These are phyloP conservation scores for Acrossocheilus fasciatus DNA, from an alignment of 2,797 vertebrate species.

Conservation along the genomic window DNA sequence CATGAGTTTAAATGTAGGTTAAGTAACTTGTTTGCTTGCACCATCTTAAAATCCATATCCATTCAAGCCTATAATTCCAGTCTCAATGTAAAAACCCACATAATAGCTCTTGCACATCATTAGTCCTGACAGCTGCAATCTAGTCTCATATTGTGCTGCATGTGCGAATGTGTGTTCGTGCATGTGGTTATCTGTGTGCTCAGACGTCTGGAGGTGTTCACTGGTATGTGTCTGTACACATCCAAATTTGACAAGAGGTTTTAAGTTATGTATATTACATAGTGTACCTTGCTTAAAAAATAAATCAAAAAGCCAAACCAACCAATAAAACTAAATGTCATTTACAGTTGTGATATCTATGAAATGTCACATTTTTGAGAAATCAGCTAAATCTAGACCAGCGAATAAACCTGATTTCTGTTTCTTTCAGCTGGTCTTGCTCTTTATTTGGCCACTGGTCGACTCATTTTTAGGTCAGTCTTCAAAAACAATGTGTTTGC, in stretches of 20 bases:
- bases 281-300: too few relatives aligned
- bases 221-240: background rate
- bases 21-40: background rate
- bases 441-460: background rate
- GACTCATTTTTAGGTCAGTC: background rate
- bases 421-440: background rate
- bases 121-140: conserved; percentile 10
- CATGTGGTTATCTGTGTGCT: background rate
- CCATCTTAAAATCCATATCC: background rate
- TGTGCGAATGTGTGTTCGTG: background rate
- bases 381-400: background rate
- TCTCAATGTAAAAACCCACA: background rate
- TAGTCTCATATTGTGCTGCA: background rate
- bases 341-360: background rate
- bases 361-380: background rate
- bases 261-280: background rate
- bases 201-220: background rate
- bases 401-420: background rate
- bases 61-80: conserved; percentile 1
- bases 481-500: background rate
- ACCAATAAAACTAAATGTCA: too few relatives aligned
- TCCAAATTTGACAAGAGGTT: background rate
- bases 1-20: background rate
- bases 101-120: background rate
- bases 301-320: background rate